Evolutionary conservation across 2,797 vertebrate genomes (phyloP).

Genomic region (Gastrophryne carolinensis): DNA sequence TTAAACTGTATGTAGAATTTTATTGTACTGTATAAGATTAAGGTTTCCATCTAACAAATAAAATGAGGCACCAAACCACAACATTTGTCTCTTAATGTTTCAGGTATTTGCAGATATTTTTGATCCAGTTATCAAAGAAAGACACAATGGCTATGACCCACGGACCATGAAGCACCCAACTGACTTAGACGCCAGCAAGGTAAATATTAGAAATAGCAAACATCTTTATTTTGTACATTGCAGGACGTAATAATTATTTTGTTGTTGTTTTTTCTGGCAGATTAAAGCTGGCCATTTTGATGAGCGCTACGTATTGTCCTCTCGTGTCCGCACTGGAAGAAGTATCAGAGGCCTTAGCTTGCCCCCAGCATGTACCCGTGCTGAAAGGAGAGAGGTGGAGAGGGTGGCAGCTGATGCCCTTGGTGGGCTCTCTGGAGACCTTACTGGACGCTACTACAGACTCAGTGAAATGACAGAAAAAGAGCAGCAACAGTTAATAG

Average conservation of each 20-base stretch:
- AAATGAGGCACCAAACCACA: too few species aligned
- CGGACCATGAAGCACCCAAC: constrained; percentile 87
- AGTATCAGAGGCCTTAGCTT: constrained; percentile 93
- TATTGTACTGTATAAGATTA: too few species aligned
- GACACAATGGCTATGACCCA: constrained; percentile 94
- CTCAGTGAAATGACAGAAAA: constrained; percentile 87
- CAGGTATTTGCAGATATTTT: constrained; percentile 91
- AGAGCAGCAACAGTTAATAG: constrained; percentile 94
- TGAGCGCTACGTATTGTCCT: constrained; percentile 91
- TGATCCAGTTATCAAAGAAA: constrained; percentile 88
- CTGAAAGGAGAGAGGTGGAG: constrained; percentile 92
- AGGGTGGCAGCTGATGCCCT: constrained; percentile 84
- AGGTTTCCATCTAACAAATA: too few species aligned
- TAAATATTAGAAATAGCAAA: constrained; percentile 54
- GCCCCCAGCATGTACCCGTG: constrained; percentile 89
- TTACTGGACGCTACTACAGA: constrained; percentile 85
- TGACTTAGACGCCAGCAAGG: constrained; percentile 89
- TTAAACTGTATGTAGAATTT: too few species aligned
- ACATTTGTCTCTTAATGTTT: constrained; percentile 3
- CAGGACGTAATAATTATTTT: not conserved
- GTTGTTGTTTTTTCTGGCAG: constrained; percentile 60
- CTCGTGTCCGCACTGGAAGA: constrained; percentile 91
- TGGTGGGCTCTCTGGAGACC: constrained; percentile 79
- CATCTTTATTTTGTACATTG: not conserved
- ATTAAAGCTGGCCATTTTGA: constrained; percentile 86